Evolutionary conservation across 2,797 vertebrate species (phyloP), one percentile per base, ranked within the genome.

Genomic region (Pangasius mekongensis): DNA sequence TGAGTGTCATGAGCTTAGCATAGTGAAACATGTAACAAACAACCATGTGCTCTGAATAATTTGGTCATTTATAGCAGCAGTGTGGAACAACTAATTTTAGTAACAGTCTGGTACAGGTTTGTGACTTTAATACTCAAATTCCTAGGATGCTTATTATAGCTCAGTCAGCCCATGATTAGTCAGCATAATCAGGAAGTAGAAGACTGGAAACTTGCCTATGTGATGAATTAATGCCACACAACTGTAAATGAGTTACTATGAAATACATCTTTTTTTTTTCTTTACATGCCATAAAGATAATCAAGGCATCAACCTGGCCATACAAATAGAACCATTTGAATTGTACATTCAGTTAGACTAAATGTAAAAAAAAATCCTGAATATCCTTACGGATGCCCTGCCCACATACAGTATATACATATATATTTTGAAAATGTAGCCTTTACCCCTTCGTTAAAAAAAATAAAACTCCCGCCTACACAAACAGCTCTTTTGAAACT

Each of bases 1-100:
- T 87, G 89, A 90, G 67, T 86, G 90, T 93, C 92, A 93, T 90
- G 87, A 92, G 91, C 92, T 91, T 73, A 82, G 84, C 36, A 86
- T 89, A 88, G 83, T 80, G 22, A 84, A 87, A 62, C 60, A 82
- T 90, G 91, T 89, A 87, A 85, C 90, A 83, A 85, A 86, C 56
- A 88, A 88, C 86, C 78, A 89, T 82, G 62, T 81, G 76, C 30
- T 77, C 33, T 71, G 58, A 62, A 86, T 87, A 91, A 90, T 30
- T 54, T 74, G 78, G 66, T 33, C 30, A 49, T 89, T 89, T 85
- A 86, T 36, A 86, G 84, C 64, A 88, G 22, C 43, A 84, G 47
- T n/a, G 18, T 82, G 58, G 71, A 52, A 84, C 49, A 86, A 81
- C 62, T 52, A 47, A 64, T 27, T 82, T 83, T 83, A 86, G 52